Evolutionary conservation across 2,888 invertebrate species (phyloP).

Genomic region (Clepsis dumicolana): DNA sequence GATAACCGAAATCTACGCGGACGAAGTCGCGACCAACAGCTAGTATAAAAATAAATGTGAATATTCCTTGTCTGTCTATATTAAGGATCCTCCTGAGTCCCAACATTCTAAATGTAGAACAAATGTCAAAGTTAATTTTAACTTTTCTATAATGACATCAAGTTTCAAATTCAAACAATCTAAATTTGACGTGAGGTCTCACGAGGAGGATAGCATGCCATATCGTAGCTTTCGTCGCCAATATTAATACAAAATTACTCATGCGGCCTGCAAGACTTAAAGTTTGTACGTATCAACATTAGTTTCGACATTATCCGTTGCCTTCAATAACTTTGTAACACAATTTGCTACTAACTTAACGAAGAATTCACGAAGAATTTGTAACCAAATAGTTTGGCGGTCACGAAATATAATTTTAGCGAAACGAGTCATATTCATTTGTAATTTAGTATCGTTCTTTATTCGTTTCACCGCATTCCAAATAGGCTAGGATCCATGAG

Average conservation of each 20-base stretch:
- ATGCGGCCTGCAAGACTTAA: not conserved
- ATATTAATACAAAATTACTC: not conserved
- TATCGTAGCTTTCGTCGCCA: too few relatives aligned
- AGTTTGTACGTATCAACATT: not conserved
- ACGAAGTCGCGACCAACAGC: not conserved
- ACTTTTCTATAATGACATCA: too few relatives aligned
- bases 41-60: not conserved
- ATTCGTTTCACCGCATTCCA: not conserved
- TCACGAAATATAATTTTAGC: not conserved
- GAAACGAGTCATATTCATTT: not conserved
- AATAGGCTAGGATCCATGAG: not conserved
- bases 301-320: not conserved
- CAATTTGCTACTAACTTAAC: not conserved
- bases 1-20: too few relatives aligned
- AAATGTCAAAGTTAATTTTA: too few relatives aligned
- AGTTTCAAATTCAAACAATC: too few relatives aligned
- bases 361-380: not conserved
- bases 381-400: not conserved
- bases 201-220: slow-evolving; percentile 6
- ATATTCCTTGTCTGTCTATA: not conserved
- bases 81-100: too few relatives aligned
- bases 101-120: too few relatives aligned
- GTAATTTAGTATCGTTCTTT: not conserved
- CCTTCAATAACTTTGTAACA: not conserved
- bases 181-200: too few relatives aligned